A percentile compares a stretch with the other conserved stretches of the same genome.
Conservation (phyloP, 1,140 invertebrate genomes). For the Aphelenchoides fujianensis region DNA sequence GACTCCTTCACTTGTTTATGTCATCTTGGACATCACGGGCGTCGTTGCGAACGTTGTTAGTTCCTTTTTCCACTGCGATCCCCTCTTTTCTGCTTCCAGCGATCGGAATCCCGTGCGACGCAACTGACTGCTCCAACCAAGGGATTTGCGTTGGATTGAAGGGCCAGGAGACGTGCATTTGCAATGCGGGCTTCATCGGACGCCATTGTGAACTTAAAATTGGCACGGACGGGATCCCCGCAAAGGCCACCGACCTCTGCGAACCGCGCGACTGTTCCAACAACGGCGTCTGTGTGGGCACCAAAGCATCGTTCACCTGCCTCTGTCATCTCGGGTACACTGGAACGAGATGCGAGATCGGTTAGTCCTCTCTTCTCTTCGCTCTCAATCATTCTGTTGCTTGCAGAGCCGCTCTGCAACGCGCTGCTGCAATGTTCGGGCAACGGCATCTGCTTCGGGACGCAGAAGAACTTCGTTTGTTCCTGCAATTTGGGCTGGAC, state of each 20-base stretch:
- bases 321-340: slow-evolving; percentile 22
- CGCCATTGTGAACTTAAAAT: slow-evolving; percentile 17
- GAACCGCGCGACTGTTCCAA: slow-evolving; percentile 12
- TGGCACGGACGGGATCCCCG: slow-evolving; percentile 8
- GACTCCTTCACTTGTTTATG: slow-evolving; percentile 15
- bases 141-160: slow-evolving; percentile 26
- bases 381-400: slow-evolving; percentile 22
- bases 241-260: slow-evolving; percentile 10
- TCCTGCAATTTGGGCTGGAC: neutral
- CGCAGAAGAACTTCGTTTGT: slow-evolving; percentile 27
- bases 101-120: slow-evolving; percentile 24
- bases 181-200: slow-evolving; percentile 25
- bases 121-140: slow-evolving; percentile 15
- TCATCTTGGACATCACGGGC: slow-evolving; percentile 19
- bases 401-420: slow-evolving; percentile 31
- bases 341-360: slow-evolving; percentile 19
- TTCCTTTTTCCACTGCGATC: neutral
- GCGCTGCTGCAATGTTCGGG: slow-evolving; percentile 29
- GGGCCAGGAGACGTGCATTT: slow-evolving; percentile 23
- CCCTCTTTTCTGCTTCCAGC: neutral
- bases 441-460: slow-evolving; percentile 26
- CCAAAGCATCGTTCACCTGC: slow-evolving; percentile 17
- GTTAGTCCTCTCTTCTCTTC: neutral
- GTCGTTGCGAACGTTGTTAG: slow-evolving; percentile 23
- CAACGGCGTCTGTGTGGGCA: slow-evolving; percentile 22